Evolutionary conservation across 2,113 vertebrate genomes (phyloP).

Genomic region (Numenius arquata): DNA sequence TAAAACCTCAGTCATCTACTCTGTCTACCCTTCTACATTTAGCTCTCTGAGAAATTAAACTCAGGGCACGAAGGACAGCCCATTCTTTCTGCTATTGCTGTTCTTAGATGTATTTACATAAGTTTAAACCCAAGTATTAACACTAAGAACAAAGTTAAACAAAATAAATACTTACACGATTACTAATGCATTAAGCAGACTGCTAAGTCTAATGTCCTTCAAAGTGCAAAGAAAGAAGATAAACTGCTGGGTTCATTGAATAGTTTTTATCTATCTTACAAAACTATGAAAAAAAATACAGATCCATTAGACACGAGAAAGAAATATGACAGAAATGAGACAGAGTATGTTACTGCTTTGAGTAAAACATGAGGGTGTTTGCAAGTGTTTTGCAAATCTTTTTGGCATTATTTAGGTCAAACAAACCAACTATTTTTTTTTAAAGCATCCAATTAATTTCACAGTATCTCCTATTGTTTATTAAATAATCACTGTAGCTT

Average conservation of each 20-base stretch:
- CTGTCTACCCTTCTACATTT: neutral
- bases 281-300: neutral
- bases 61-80: neutral
- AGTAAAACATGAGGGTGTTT: neutral
- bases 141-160: neutral
- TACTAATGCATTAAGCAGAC: neutral
- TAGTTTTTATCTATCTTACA: neutral
- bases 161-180: neutral
- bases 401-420: neutral
- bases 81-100: neutral
- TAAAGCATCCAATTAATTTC: neutral
- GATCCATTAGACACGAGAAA: neutral
- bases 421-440: neutral
- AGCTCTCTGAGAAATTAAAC: neutral
- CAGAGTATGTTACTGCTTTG: neutral
- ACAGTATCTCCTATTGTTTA: neutral
- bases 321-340: neutral
- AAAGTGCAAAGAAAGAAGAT: neutral
- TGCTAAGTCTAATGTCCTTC: neutral
- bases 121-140: neutral
- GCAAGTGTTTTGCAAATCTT: neutral
- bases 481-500: neutral
- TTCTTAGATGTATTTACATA: neutral
- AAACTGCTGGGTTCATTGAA: neutral
- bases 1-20: neutral